Evolutionary conservation across 2,113 vertebrate genomes (phyloP), one percentile per base, ranked within the genome.

Genomic region (Myrmecophaga tridactyla): DNA sequence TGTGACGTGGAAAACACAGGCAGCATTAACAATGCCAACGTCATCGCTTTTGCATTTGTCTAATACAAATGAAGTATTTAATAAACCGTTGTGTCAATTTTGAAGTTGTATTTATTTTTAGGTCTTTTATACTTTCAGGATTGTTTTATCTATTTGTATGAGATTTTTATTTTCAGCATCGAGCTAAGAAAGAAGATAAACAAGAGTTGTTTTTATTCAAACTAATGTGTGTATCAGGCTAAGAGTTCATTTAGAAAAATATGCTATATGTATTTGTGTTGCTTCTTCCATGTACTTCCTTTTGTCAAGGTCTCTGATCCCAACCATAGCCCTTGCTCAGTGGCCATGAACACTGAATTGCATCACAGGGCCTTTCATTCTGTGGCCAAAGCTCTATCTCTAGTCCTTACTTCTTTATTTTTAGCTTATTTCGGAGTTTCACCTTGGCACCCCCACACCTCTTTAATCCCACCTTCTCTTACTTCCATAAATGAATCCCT

Each of bases 1-100:
- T 76, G 65, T 31, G 86, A 60, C 77, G 92, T 56, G 34, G 87
- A 95, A 94, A 75, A 93, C 86, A 7, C 41, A 96, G 63, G 4
- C 84, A 39, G 69, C 14, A 67, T 89, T 82, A 91, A 86, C 51
- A 70, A 51, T 75, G 84, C 29, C 82, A 62, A 87, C 46, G 83
- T 7, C 46, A 86, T 77, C 46, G 92, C 53, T 94, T 73, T 84
- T 89, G 17, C 48, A 27, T 43, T 87, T 39, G 25, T 92, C n/a
- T 81, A 67, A 86, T 10, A 85, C 88, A 36, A 86, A 89, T 86
- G 8, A 46, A 70, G 84, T 96, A 56, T 89, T 96, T 96, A 76
- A 87, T 21, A 81, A 53, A 92, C 91, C 81, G 2, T 75, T 67
- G 46, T 48, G 67, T 58, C 60, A 96, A 73, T 70, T 92, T 77